Evolutionary conservation across 2,888 invertebrate genomes (phyloP).

Genomic region (Pimpla rufipes): DNA sequence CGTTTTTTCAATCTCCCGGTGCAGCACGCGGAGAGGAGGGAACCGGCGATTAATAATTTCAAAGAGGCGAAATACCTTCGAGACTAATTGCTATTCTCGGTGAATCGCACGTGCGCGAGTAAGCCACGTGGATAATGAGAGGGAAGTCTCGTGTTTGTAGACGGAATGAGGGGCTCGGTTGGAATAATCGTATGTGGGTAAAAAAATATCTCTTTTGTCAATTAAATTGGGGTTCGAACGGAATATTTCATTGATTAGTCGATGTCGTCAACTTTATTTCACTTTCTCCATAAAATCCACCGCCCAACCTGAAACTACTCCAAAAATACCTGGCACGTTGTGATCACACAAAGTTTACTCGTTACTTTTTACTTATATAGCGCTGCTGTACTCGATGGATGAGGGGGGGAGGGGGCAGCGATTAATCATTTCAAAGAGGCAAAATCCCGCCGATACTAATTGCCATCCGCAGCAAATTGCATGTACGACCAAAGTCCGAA

Average conservation of each 20-base stretch:
- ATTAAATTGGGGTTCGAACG: too few relatives aligned
- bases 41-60: constrained; percentile 35
- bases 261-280: too few relatives aligned
- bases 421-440: constrained; percentile 6
- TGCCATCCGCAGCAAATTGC: neutral
- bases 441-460: neutral
- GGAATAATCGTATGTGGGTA: too few relatives aligned
- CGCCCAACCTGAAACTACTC: too few relatives aligned
- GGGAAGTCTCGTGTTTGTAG: neutral
- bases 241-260: neutral
- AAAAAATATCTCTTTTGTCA: too few relatives aligned
- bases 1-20: neutral
- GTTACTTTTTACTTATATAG: too few relatives aligned
- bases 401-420: neutral
- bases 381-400: neutral
- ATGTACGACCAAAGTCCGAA: neutral
- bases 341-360: too few relatives aligned
- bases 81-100: constrained; percentile 38
- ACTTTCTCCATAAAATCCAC: too few relatives aligned
- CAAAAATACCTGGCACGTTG: too few relatives aligned
- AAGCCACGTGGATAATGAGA: neutral
- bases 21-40: neutral
- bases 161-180: neutral
- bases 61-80: constrained; percentile 13
- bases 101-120: constrained; percentile 11